Conservation (phyloP, 2,888 invertebrate genomes). For the Itoplectis maculator region DNA sequence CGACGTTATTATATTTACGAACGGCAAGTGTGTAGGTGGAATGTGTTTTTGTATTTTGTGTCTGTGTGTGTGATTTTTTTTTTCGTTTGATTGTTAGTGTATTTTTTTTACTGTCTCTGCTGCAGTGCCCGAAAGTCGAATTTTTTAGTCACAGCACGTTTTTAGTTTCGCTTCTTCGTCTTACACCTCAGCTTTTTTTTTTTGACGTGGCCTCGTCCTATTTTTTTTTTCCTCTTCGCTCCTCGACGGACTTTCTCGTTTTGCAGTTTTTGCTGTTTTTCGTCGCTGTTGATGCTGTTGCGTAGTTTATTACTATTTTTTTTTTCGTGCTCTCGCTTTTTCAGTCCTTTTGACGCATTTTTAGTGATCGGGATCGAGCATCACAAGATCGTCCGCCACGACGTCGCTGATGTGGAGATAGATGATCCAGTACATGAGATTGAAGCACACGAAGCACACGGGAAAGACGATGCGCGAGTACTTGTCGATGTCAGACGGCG, state of each 20-base stretch:
- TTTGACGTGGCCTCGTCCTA: constrained; percentile 35
- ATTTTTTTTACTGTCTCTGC: constrained; percentile 58
- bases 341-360: constrained; percentile 34
- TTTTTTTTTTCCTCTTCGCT: constrained; percentile 41
- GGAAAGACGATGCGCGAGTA: constrained; percentile 99
- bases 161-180: constrained; percentile 68
- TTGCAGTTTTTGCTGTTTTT: constrained; percentile 60
- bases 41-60: constrained; percentile 35
- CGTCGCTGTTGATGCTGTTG: constrained; percentile 52
- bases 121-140: constrained; percentile 76
- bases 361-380: constrained; percentile 83
- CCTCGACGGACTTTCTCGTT: constrained; percentile 53
- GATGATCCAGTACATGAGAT: constrained; percentile 99
- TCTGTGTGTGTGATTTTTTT: constrained; percentile 32
- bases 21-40: constrained; percentile 64
- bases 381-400: constrained; percentile 96
- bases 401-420: constrained; percentile 98
- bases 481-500: constrained; percentile 99
- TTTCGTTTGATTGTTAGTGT: constrained; percentile 29
- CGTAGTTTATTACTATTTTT: constrained; percentile 51
- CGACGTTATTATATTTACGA: constrained; percentile 51
- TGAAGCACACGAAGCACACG: constrained; percentile 99
- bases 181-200: constrained; percentile 49
- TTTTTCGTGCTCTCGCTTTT: constrained; percentile 23
- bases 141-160: constrained; percentile 77